Evolutionary conservation across 2,888 invertebrate species (phyloP).

Genomic region (Apamea sordens): DNA sequence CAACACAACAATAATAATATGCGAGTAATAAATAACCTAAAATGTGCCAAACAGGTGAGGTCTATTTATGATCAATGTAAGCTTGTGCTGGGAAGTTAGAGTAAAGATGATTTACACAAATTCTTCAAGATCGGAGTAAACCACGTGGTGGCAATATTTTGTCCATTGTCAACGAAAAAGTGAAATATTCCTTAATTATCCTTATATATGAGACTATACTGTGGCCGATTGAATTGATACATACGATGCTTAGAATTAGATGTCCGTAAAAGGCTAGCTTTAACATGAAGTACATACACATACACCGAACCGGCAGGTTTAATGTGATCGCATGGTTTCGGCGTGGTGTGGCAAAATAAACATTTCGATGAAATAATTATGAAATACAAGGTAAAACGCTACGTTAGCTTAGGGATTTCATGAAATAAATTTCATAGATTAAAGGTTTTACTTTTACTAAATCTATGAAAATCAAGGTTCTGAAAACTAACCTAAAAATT

Average conservation of each 20-base stretch:
- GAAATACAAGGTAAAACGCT: background rate
- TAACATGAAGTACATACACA: background rate
- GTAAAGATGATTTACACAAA: background rate
- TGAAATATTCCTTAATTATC: background rate
- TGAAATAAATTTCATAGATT: too few species aligned
- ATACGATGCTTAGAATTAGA: background rate
- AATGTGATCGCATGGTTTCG: conserved; percentile 32
- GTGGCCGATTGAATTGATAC: background rate
- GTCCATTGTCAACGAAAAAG: background rate
- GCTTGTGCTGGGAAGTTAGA: background rate
- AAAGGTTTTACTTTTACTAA: fast-evolving
- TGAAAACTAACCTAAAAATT: conserved; percentile 55
- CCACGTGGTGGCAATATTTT: conserved; percentile 45
- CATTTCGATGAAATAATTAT: background rate
- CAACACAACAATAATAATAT: background rate
- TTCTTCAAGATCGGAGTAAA: background rate
- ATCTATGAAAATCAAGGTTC: background rate
- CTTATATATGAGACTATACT: background rate
- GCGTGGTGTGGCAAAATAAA: conserved; percentile 26
- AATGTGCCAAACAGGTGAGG: background rate
- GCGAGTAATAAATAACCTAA: background rate
- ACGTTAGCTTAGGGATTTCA: background rate
- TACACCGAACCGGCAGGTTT: background rate
- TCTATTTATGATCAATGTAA: background rate
- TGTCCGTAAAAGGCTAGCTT: background rate